These are phyloP conservation scores for Teleogryllus occipitalis DNA, from an alignment of 1,140 invertebrate genomes.

Conservation along the genomic window DNA sequence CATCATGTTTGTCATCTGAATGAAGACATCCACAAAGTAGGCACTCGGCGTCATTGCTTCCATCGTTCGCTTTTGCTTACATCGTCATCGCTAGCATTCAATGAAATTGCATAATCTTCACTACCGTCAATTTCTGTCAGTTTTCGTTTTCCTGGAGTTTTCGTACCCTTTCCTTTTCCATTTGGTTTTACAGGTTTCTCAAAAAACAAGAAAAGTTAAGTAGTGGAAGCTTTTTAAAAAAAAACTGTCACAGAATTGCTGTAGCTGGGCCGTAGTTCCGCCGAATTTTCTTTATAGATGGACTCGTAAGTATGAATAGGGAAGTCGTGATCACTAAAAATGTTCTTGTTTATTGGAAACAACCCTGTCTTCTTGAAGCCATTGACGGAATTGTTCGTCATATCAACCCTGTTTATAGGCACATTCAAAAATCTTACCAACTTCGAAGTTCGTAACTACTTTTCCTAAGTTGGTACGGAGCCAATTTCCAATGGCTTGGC, in stretches of 20 bases:
- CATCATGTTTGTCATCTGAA: neutral
- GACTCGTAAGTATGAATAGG: neutral
- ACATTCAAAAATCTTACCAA: neutral
- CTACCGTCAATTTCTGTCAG: neutral
- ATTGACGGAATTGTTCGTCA: slow-evolving; percentile 2
- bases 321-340: slow-evolving; percentile 7
- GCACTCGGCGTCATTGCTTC: neutral
- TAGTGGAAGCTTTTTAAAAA: neutral
- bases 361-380: slow-evolving; percentile 13
- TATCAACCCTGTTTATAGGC: slow-evolving; percentile 7
- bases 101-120: neutral
- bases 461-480: neutral
- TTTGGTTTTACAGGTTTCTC: neutral
- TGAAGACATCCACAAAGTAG: neutral
- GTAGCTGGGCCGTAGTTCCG: neutral
- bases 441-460: neutral
- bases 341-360: neutral
- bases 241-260: neutral
- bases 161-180: neutral
- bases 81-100: neutral
- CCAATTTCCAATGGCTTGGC: slow-evolving; percentile 26
- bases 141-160: neutral
- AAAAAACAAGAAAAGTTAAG: neutral
- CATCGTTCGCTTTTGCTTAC: neutral
- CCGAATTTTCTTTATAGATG: neutral